A percentile compares a stretch with the other conserved stretches of the same genome.
These are phyloP conservation scores for Brachyhypopomus gauderio DNA, from an alignment of 2,113 vertebrate species.

Conservation along the genomic window DNA sequence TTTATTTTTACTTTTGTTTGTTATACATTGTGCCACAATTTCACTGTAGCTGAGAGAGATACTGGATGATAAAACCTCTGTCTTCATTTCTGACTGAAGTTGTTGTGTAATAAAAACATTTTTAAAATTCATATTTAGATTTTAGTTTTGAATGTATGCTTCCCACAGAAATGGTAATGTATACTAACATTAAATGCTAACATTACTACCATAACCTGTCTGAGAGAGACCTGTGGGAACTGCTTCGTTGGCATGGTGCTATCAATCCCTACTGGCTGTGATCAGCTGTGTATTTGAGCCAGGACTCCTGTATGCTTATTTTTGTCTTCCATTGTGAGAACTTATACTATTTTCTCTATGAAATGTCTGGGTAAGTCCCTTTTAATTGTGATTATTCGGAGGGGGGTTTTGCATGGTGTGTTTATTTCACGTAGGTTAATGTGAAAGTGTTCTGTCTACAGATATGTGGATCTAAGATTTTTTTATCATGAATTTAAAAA, in stretches of 20 bases:
- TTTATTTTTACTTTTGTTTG: neutral
- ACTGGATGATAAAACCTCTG: neutral
- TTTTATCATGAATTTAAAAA: too few relatives aligned
- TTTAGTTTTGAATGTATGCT: neutral
- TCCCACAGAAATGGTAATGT: too few relatives aligned
- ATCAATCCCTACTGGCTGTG: neutral
- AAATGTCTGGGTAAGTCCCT: neutral
- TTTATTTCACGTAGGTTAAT: too few relatives aligned
- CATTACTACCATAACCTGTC: neutral
- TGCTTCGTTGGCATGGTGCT: neutral
- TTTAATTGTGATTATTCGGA: neutral
- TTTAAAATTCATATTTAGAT: neutral
- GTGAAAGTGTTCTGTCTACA: too few relatives aligned
- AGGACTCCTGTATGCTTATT: neutral
- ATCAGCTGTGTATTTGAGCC: neutral
- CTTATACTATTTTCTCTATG: neutral
- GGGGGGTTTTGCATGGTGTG: too few relatives aligned
- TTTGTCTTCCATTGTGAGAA: neutral
- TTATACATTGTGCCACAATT: slow-evolving; percentile 18
- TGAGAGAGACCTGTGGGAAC: neutral
- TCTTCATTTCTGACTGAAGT: slow-evolving; percentile 3
- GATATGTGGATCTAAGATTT: too few relatives aligned
- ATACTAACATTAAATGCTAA: too few relatives aligned
- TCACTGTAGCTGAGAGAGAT: neutral
- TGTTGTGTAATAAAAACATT: slow-evolving; percentile 1